Evolutionary conservation across 2,113 vertebrate species (phyloP).

Genomic region (Peromyscus leucopus): DNA sequence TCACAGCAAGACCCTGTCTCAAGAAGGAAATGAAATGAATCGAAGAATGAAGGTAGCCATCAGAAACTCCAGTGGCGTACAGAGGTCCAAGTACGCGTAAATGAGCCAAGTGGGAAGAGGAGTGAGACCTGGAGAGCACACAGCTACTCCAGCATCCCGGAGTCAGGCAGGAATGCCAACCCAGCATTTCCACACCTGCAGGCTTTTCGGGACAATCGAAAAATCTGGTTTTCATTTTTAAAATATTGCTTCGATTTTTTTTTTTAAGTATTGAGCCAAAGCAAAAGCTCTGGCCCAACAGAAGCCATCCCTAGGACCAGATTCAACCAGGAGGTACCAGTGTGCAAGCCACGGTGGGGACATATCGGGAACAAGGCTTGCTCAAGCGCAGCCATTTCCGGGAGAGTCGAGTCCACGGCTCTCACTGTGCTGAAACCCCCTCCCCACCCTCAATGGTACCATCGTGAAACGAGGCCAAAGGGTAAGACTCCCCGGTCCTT

Average conservation of each 20-base stretch:
- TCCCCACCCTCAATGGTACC: neutral
- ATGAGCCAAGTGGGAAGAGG: neutral
- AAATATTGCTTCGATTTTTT: neutral
- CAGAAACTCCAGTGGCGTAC: neutral
- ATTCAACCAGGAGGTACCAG: neutral
- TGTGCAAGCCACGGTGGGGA: neutral
- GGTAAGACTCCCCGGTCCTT: neutral
- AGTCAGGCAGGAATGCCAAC: neutral
- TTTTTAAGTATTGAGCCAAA: neutral
- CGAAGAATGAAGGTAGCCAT: neutral
- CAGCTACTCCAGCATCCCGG: neutral
- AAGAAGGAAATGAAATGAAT: neutral
- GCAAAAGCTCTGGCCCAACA: neutral
- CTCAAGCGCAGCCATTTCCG: neutral
- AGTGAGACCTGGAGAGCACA: neutral
- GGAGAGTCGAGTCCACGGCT: constrained; percentile 3
- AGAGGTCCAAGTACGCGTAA: neutral
- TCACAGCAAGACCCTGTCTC: neutral
- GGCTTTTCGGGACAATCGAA: neutral
- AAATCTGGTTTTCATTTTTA: neutral
- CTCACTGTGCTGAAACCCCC: neutral
- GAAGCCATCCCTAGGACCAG: neutral
- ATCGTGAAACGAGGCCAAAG: neutral
- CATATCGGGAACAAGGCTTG: neutral
- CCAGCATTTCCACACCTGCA: neutral